Percentiles rank a stretch among this genome's conserved stretches.
These are phyloP conservation scores for Lagopus muta DNA, from an alignment of 2,113 vertebrate genomes.

Conservation along the genomic window DNA sequence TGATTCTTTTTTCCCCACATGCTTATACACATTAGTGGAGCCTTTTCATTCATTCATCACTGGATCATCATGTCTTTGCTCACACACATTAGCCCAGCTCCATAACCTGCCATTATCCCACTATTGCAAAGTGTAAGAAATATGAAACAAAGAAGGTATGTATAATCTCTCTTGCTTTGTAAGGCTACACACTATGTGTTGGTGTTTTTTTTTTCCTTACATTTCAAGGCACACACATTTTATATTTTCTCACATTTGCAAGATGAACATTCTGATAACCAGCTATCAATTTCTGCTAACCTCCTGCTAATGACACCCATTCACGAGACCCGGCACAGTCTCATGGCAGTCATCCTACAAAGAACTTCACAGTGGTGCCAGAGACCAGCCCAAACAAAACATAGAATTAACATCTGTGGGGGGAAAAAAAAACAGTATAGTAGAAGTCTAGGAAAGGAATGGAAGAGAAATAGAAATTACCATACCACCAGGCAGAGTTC, in stretches of 20 bases:
- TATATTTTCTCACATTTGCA: not conserved
- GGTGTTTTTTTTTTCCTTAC: not conserved
- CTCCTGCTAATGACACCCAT: not conserved
- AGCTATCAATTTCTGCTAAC: not conserved
- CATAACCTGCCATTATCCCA: not conserved
- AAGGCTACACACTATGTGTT: not conserved
- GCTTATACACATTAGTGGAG: slow-evolving; percentile 3
- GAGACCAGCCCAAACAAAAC: not conserved
- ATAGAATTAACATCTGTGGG: not conserved
- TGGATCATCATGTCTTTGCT: not conserved
- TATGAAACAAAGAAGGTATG: not conserved
- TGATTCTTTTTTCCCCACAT: not conserved
- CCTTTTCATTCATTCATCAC: not conserved
- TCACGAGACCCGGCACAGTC: not conserved
- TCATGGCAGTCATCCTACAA: not conserved
- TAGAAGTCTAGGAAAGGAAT: not conserved
- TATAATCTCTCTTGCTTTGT: not conserved
- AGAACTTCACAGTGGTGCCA: not conserved
- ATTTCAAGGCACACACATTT: not conserved
- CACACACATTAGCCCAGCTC: not conserved
- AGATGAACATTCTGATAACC: not conserved
- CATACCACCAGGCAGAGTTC: not conserved
- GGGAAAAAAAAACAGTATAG: not conserved
- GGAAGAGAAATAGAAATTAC: not conserved
- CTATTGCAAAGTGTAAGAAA: not conserved